Evolutionary conservation across 2,113 vertebrate species (phyloP).

Genomic region (Chitala chitala): DNA sequence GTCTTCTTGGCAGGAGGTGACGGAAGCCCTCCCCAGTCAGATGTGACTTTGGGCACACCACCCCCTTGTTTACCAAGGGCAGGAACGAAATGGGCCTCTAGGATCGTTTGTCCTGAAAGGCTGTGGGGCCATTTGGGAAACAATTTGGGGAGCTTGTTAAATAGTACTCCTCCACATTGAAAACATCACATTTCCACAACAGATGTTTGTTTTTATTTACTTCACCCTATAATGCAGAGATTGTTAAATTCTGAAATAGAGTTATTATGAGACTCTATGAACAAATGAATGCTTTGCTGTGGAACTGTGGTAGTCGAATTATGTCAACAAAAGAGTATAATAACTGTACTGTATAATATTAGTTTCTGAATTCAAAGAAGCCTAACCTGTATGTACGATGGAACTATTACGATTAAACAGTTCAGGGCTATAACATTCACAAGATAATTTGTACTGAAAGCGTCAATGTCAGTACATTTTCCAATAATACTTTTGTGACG

Average conservation of each 20-base stretch:
- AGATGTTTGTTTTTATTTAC: conserved; percentile 64
- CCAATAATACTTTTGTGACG: background rate
- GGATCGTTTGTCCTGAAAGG: conserved; percentile 54
- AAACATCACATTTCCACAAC: conserved; percentile 61
- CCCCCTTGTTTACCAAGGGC: conserved; percentile 56
- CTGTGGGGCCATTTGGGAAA: conserved; percentile 55
- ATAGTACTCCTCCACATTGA: conserved; percentile 57
- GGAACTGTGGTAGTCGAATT: conserved; percentile 41
- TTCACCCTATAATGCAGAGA: conserved; percentile 44
- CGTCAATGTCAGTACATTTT: background rate
- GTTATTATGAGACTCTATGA: conserved; percentile 43
- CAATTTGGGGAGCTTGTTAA: conserved; percentile 52
- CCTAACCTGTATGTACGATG: background rate
- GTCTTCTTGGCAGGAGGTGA: conserved; percentile 44
- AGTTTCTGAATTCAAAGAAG: background rate
- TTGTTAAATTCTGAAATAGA: conserved; percentile 55
- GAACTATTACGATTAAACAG: background rate
- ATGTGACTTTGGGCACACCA: conserved; percentile 58
- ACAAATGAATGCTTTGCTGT: conserved; percentile 49
- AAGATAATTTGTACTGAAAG: background rate
- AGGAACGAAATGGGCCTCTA: conserved; percentile 36
- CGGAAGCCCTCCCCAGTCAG: conserved; percentile 55
- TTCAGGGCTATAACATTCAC: background rate
- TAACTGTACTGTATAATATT: conserved; percentile 25
- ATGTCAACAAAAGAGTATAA: conserved; percentile 35